Base-by-base conservation (phyloP, 2,113 vertebrate species). In the Scalopus aquaticus region DNA sequence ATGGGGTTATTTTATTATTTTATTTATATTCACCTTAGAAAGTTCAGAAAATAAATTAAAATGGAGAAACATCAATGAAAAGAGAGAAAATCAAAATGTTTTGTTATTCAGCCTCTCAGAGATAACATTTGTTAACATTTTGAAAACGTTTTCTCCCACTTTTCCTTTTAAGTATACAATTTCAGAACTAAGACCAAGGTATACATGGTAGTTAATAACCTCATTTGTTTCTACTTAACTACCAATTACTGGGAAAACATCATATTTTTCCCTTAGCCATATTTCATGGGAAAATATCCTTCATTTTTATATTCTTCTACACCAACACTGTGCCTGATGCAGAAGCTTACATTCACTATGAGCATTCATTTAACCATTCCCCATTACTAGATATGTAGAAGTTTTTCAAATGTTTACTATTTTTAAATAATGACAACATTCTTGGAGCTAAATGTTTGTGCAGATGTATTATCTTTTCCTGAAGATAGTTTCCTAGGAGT, bases 1-100 rank as follows among this genome's bases (percentile, higher is more conserved):
- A 56, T 24, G 11, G 54, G 11, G 22, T 56, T 56, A 22, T 24
- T 56, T 76, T 49, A 81, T 42, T 35, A 80, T 64, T 92, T 82
- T 44, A 74, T 32, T 92, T 70, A 70, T 39, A 46, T 70, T 67
- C 20, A 22, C 17, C 24, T 87, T 81, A 78, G 11, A 76, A 84
- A 67, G 74, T 51, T 92, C 28, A 92, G n/a, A 62, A 90, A 81
- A 93, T 90, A 62, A 73, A 78, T 72, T 32, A 32, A 83, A 83
- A 84, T 19, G 3, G 24, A 76, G 30, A 85, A 69, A 88, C 64
- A 87, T 22, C 37, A 15, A 91, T 65, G n/a, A 39, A 82, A 91
- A 79, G 12, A 0, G 39, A 51, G 20, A 49, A 83, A 28, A 67
- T 37, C 46, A 87, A 86, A 78, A 78, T 77, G 20, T 32, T 76